These are phyloP conservation scores for Burhinus bistriatus DNA, from an alignment of 2,113 vertebrate genomes.

Conservation along the genomic window DNA sequence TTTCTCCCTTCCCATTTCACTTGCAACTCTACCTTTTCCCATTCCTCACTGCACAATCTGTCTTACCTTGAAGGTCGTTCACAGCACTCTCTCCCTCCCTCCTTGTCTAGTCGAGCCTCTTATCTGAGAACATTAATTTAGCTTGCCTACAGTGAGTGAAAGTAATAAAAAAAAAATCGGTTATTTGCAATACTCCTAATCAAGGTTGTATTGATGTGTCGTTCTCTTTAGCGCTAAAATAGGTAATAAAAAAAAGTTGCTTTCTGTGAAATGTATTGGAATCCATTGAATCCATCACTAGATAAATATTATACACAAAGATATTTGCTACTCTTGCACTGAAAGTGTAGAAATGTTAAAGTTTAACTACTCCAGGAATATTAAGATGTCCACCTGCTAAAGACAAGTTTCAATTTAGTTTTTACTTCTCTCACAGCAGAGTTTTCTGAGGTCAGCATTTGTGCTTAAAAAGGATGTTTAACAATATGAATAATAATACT, in stretches of 20 bases:
- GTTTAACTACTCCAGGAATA: neutral
- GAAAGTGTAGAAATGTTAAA: neutral
- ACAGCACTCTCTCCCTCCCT: neutral
- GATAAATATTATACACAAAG: neutral
- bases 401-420: neutral
- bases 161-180: slow-evolving; percentile 56
- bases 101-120: neutral
- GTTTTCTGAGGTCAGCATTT: neutral
- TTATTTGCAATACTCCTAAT: slow-evolving; percentile 38
- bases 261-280: neutral
- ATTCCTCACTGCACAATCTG: neutral
- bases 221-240: neutral
- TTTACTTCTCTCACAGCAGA: neutral
- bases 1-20: neutral
- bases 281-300: neutral
- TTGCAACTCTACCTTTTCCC: neutral
- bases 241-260: neutral
- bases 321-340: neutral
- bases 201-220: slow-evolving; percentile 10
- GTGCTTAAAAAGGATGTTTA: neutral
- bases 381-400: neutral
- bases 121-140: slow-evolving; percentile 48
- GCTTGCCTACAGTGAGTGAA: slow-evolving; percentile 9
- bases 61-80: slow-evolving; percentile 1
- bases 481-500: neutral